A percentile compares a stretch with the other conserved stretches of the same genome.
These are phyloP conservation scores for Thunnus albacares DNA, from an alignment of 2,797 vertebrate genomes.

Conservation along the genomic window DNA sequence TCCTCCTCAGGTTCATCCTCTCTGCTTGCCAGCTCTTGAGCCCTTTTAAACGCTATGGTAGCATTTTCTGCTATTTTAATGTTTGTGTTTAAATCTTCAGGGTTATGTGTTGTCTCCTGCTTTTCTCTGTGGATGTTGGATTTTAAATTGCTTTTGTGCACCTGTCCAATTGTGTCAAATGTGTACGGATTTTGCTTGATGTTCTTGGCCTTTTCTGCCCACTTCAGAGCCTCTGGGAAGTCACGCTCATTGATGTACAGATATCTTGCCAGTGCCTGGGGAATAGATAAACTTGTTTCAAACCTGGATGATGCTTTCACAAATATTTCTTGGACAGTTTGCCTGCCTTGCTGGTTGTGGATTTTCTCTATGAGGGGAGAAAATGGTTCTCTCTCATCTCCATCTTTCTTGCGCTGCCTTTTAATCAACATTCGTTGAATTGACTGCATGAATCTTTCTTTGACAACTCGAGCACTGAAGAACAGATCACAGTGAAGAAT, in stretches of 20 bases:
- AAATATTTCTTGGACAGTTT: constrained; percentile 79
- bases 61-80: constrained; percentile 78
- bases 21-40: constrained; percentile 78
- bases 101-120: constrained; percentile 30
- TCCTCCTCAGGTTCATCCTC: constrained; percentile 61
- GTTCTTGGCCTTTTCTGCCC: constrained; percentile 83
- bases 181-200: constrained; percentile 82
- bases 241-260: constrained; percentile 84
- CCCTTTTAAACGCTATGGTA: constrained; percentile 80
- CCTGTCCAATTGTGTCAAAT: constrained; percentile 86
- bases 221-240: constrained; percentile 76
- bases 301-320: constrained; percentile 79
- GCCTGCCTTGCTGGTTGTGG: constrained; percentile 72
- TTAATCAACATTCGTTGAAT: constrained; percentile 83
- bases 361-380: constrained; percentile 84
- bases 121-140: constrained; percentile 65
- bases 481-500: constrained; percentile 83
- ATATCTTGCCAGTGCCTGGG: constrained; percentile 88
- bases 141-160: constrained; percentile 86
- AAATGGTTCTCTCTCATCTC: constrained; percentile 83
- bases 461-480: constrained; percentile 78
- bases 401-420: constrained; percentile 83
- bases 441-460: constrained; percentile 75
- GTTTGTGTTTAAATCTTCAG: constrained; percentile 64
- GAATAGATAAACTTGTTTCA: constrained; percentile 80